Evolutionary conservation across 2,797 vertebrate genomes (phyloP).

Genomic region (Trachurus trachurus): DNA sequence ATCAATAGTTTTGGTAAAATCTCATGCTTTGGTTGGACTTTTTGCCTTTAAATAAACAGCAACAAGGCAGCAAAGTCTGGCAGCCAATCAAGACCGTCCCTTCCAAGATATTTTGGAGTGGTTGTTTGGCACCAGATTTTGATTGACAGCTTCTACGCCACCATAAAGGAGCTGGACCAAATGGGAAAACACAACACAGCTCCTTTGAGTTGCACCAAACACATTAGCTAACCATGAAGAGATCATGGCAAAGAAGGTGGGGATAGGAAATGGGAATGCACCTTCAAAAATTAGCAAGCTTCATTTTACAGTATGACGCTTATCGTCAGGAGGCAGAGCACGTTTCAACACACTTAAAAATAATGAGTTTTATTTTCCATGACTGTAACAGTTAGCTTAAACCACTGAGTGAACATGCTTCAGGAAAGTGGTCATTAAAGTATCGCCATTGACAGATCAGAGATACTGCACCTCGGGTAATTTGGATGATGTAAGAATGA

Average conservation of each 20-base stretch:
- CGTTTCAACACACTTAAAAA: not conserved
- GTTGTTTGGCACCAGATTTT: not conserved
- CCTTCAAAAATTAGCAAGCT: not conserved
- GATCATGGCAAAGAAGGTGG: not conserved
- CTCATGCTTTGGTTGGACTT: not conserved
- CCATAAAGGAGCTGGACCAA: not conserved
- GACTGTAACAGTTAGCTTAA: not conserved
- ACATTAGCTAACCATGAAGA: not conserved
- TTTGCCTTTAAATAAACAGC: not conserved
- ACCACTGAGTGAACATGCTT: not conserved
- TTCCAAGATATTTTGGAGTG: not conserved
- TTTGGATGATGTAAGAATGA: not conserved
- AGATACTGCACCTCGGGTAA: constrained; percentile 1
- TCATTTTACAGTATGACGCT: not conserved
- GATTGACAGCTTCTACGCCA: not conserved
- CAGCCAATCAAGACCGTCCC: not conserved
- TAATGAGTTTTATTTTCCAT: not conserved
- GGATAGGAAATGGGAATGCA: not conserved
- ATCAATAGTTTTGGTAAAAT: not conserved
- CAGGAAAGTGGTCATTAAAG: constrained; percentile 2
- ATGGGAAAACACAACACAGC: not conserved
- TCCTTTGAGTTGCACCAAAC: not conserved
- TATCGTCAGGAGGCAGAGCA: not conserved
- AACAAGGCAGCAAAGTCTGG: not conserved
- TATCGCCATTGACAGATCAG: not conserved